Conservation (phyloP, 2,797 vertebrate species). For the Gouania willdenowi region DNA sequence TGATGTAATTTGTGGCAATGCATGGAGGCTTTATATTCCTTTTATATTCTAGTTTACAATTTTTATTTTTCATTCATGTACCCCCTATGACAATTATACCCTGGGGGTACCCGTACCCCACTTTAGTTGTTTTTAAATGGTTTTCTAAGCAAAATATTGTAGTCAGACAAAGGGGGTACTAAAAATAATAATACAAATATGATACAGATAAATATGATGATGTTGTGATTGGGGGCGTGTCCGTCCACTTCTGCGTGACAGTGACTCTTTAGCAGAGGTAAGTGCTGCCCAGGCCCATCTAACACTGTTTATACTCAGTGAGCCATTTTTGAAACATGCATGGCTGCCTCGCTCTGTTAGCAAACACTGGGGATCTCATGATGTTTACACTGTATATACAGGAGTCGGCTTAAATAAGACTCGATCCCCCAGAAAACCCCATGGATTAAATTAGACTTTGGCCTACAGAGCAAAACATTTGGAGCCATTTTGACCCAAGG, state of each 20-base stretch:
- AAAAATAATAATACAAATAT: no score
- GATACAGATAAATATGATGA: no score
- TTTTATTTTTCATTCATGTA: no score
- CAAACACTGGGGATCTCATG: slow-evolving; percentile 71
- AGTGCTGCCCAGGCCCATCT: slow-evolving; percentile 68
- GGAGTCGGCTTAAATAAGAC: slow-evolving; percentile 76
- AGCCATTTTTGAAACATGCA: slow-evolving; percentile 74
- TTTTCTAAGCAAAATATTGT: no score
- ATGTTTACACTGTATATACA: slow-evolving; percentile 81
- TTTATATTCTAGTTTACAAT: no score
- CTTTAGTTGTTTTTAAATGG: no score
- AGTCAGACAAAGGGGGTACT: no score
- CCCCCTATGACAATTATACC: no score
- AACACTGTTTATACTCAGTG: slow-evolving; percentile 76
- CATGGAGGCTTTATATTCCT: no score
- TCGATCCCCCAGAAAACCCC: slow-evolving; percentile 63
- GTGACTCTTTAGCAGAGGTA: slow-evolving; percentile 63
- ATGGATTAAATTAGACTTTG: slow-evolving; percentile 74
- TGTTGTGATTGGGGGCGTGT: slow-evolving; percentile 45
- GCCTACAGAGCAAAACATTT: slow-evolving; percentile 50
- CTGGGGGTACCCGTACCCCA: no score
- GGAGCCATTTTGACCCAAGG: slow-evolving; percentile 59
- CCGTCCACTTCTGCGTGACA: slow-evolving; percentile 74
- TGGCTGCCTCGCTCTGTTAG: slow-evolving; percentile 59
- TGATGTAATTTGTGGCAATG: no score